phyloP scores from a whole-genome alignment of 2,888 invertebrate genomes.

The Phaonia tiefii region DNA sequence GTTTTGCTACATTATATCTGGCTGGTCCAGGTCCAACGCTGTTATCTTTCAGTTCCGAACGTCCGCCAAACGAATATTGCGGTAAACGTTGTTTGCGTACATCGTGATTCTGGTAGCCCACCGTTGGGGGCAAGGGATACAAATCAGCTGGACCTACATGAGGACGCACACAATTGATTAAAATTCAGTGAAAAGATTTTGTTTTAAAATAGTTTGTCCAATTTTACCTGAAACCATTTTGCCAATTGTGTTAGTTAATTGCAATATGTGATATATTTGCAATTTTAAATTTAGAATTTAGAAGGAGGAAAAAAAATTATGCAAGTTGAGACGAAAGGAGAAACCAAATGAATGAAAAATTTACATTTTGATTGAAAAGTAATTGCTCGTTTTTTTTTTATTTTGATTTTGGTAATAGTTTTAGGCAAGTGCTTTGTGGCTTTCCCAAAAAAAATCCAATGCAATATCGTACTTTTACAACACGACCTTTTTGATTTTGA shows the following conservation, averaged over 20 bases:
- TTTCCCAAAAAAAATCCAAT: no score
- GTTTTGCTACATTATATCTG: slow-evolving; percentile 70
- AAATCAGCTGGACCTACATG: slow-evolving; percentile 83
- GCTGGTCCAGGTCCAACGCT: slow-evolving; percentile 77
- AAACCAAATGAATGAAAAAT: slow-evolving; percentile 35
- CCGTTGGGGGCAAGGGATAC: slow-evolving; percentile 82
- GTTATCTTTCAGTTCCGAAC: slow-evolving; percentile 65
- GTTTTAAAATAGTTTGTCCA: background rate
- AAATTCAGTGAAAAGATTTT: background rate
- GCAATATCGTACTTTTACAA: no score
- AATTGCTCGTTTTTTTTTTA: no score
- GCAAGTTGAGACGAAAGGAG: slow-evolving; percentile 45
- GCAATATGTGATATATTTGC: slow-evolving; percentile 72
- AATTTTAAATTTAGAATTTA: slow-evolving; percentile 64
- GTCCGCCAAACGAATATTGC: slow-evolving; percentile 77
- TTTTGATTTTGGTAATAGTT: no score
- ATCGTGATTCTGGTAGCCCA: slow-evolving; percentile 84
- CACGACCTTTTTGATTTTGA: no score
- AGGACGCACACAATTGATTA: no score
- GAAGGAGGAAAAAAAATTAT: slow-evolving; percentile 51
- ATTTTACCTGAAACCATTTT: slow-evolving; percentile 47
- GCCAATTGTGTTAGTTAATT: slow-evolving; percentile 62
- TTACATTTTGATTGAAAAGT: slow-evolving; percentile 43
- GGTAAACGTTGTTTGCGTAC: slow-evolving; percentile 82
- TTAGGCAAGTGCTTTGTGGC: no score